Evolutionary conservation across 2,888 invertebrate genomes (phyloP), one percentile per base, ranked within the genome.

Genomic region (Sabatieria punctata): DNA sequence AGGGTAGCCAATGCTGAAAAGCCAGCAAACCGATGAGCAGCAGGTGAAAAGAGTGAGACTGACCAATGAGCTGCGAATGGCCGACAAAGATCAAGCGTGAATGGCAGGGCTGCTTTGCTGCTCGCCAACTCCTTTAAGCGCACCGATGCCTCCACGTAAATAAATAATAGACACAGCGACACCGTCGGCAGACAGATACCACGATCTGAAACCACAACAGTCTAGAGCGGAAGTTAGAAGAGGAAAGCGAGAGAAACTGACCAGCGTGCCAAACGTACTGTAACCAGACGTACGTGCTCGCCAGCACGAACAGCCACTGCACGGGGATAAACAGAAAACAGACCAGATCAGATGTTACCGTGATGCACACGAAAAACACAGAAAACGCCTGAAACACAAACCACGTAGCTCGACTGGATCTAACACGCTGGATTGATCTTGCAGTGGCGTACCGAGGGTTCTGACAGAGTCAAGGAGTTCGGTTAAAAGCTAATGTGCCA

Each of bases 241-340:
- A 35, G 33, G 41, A 42, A n/a, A 35, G 35, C 33, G 2, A 37
- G 44, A 30, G 26, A 24, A 19, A 36, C 56, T 72, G 68, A 82
- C 89, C 88, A 76, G 88, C 85, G 71, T 86, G 85, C 89, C 89
- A 93, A 55, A 91, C 85, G 70, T 86, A 89, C 71, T 93, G 91
- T 65, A 93, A 85, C 91, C 91, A 95, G 54, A 95, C 91, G 71
- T 93, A 95, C 64, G 91, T 91, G 72, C 89, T 89, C 63, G 93
- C 93, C 52, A 85, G 84, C 70, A 95, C 91, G 72, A 93, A 88
- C 67, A 91, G 76, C 82, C 89, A 89, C 70, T 91, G 85, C 60
- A 91, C 81, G 57, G 95, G 95, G 74, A 97, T 88, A 73, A 93
- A 89, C 74, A 95, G 85, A 74, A 85, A 89, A 75, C 91, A 95